These are phyloP conservation scores for Laspeyria flexula DNA, from an alignment of 2,888 invertebrate genomes.

Conservation along the genomic window DNA sequence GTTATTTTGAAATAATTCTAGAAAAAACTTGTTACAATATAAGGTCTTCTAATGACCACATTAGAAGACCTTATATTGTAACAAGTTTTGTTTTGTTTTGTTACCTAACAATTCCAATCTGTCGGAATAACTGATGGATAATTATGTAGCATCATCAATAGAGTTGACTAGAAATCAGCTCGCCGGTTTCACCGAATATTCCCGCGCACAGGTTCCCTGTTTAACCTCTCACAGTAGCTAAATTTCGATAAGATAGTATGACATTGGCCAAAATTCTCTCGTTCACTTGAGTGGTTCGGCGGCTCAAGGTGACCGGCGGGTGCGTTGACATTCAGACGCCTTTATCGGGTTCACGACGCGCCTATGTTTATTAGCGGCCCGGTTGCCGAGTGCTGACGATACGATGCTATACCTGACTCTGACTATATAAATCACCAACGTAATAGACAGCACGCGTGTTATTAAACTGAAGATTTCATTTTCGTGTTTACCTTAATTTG, in stretches of 20 bases:
- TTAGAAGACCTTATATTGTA: too few relatives aligned
- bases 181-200: conserved; percentile 1
- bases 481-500: conserved; percentile 14
- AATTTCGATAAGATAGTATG: conserved; percentile 63
- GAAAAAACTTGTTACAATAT: too few relatives aligned
- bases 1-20: too few relatives aligned
- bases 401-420: conserved; percentile 14
- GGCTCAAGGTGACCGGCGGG: conserved; percentile 79
- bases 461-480: conserved; percentile 1
- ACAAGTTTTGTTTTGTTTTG: too few relatives aligned
- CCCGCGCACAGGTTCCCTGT: conserved; percentile 14
- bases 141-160: too few relatives aligned
- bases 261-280: conserved; percentile 72
- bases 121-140: too few relatives aligned
- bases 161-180: too few relatives aligned
- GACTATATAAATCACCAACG: conserved; percentile 3
- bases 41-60: too few relatives aligned
- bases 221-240: conserved; percentile 31
- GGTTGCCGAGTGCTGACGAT: conserved; percentile 42
- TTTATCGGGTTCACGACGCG: conserved; percentile 68
- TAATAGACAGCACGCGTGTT: neutral
- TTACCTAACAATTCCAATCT: too few relatives aligned
- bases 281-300: conserved; percentile 58
- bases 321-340: conserved; percentile 82
- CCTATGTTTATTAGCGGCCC: conserved; percentile 61